phyloP scores from a whole-genome alignment of 37 sponge, comb jelly and placozoan species.

The Eunapius fragilis region DNA sequence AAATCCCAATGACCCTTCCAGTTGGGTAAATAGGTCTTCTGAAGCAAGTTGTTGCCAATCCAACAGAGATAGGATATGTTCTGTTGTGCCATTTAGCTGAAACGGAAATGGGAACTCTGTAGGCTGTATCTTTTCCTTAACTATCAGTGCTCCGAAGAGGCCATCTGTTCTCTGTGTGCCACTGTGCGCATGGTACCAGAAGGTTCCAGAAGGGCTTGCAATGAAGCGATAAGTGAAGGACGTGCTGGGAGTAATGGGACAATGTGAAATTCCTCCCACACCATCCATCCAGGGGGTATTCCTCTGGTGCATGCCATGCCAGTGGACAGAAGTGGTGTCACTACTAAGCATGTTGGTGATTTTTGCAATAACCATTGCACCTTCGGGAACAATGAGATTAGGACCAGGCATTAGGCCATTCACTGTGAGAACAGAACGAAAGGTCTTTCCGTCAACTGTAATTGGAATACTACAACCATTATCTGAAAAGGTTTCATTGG shows the following conservation, averaged over 20 bases:
- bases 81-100: no score
- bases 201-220: slow-evolving; percentile 67
- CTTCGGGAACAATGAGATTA: slow-evolving; percentile 50
- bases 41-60: slow-evolving; percentile 75
- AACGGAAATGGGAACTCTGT: slow-evolving; percentile 48
- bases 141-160: slow-evolving; percentile 76
- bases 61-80: slow-evolving; percentile 15
- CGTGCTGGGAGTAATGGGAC: slow-evolving; percentile 52
- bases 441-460: slow-evolving; percentile 51
- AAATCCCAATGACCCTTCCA: slow-evolving; percentile 40
- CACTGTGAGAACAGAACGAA: slow-evolving; percentile 48
- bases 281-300: slow-evolving; percentile 83
- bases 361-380: slow-evolving; percentile 28
- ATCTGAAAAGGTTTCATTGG: background rate
- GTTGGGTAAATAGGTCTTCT: slow-evolving; percentile 29
- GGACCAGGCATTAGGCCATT: slow-evolving; percentile 69
- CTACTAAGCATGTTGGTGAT: slow-evolving; percentile 61
- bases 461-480: slow-evolving; percentile 37
- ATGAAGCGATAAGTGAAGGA: slow-evolving; percentile 63
- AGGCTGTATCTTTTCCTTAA: slow-evolving; percentile 58
- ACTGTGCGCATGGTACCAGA: slow-evolving; percentile 88
- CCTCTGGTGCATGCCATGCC: slow-evolving; percentile 85
- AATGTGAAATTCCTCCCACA: slow-evolving; percentile 68
- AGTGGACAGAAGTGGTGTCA: slow-evolving; percentile 76
- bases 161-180: slow-evolving; percentile 83